Evolutionary conservation across 2,113 vertebrate genomes (phyloP).

Genomic region (Saccopteryx leptura): DNA sequence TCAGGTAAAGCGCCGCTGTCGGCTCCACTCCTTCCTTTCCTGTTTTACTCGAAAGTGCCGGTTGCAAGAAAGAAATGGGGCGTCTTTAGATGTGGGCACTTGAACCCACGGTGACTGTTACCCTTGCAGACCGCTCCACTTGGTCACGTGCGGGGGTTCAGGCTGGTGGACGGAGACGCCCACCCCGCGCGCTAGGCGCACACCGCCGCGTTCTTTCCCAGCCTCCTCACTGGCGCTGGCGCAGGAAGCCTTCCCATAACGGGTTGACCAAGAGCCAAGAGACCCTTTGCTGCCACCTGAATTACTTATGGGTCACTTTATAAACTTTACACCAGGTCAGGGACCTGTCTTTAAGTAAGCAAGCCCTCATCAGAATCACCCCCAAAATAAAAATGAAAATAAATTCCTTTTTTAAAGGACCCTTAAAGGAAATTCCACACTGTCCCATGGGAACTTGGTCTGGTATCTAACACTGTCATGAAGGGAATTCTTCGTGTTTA

Average conservation of each 20-base stretch:
- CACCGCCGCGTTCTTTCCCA: background rate
- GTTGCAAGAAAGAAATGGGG: background rate
- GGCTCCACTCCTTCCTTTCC: background rate
- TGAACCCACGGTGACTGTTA: background rate
- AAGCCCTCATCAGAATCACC: conserved; percentile 53
- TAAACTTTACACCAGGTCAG: background rate
- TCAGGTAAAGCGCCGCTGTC: background rate
- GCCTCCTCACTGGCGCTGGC: background rate
- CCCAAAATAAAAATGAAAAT: background rate
- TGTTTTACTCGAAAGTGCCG: background rate
- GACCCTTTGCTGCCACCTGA: background rate
- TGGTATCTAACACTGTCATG: conserved; percentile 28
- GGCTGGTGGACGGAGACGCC: background rate
- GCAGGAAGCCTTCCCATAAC: background rate
- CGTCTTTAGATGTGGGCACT: background rate
- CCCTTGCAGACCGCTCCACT: background rate
- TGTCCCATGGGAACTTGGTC: conserved; percentile 28
- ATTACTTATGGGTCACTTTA: background rate
- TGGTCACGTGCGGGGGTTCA: background rate
- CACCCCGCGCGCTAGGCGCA: background rate
- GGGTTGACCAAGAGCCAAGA: background rate
- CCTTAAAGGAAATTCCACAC: conserved; percentile 57
- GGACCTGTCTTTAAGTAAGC: background rate
- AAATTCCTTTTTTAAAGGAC: conserved; percentile 45
- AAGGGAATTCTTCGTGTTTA: conserved; percentile 49